Evolutionary conservation across 1,140 invertebrate genomes (phyloP).

Genomic region (Gryllus bimaculatus): DNA sequence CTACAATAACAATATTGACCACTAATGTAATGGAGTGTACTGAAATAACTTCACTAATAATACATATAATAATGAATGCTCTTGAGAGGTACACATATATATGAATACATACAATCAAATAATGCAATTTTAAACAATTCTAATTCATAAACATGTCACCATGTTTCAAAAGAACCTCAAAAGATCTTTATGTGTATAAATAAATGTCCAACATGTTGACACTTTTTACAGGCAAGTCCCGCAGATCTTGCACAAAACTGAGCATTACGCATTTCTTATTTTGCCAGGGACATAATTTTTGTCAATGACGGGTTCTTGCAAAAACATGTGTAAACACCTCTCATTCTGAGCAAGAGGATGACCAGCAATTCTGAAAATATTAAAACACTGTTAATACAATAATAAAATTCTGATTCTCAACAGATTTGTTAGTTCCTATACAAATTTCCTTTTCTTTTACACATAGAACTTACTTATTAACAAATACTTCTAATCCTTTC

Average conservation of each 20-base stretch:
- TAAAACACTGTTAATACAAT: too few relatives aligned
- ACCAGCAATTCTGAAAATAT: constrained; percentile 79
- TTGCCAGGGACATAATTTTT: constrained; percentile 99
- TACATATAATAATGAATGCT: background rate
- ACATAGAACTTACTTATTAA: constrained; percentile 77
- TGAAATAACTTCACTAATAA: background rate
- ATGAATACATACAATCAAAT: background rate
- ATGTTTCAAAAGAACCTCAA: background rate
- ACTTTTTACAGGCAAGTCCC: background rate
- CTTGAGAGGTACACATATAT: background rate
- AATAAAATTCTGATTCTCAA: background rate
- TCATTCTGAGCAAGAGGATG: constrained; percentile 99
- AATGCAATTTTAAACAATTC: background rate
- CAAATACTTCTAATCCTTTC: constrained; percentile 95
- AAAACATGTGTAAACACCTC: constrained; percentile 98
- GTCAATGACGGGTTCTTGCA: constrained; percentile 94
- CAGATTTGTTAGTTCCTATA: background rate
- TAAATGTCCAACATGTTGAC: background rate
- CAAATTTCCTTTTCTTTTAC: background rate
- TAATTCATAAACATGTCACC: background rate
- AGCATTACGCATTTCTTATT: constrained; percentile 65
- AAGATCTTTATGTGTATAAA: background rate
- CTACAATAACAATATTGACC: background rate
- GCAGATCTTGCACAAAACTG: background rate
- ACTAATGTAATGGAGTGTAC: background rate